A percentile compares a stretch with the other conserved stretches of the same genome.
Evolutionary conservation across 1,140 invertebrate genomes (phyloP).

Genomic region (Zaprionus ornatus): DNA sequence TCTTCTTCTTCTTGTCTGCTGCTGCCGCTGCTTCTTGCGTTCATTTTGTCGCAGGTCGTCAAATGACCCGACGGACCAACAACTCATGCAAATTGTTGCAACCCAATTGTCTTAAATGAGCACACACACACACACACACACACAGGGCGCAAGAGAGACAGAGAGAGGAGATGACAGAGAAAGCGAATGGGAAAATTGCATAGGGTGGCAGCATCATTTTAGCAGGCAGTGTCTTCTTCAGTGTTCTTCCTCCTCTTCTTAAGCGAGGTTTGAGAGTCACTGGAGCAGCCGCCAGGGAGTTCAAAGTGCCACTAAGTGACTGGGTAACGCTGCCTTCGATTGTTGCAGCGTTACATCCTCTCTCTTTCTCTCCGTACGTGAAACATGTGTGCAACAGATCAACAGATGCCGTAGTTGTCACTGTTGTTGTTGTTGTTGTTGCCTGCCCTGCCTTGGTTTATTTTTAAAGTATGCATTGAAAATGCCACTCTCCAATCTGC

Average conservation of each 20-base stretch:
- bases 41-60: conserved; percentile 41
- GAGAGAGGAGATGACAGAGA: neutral
- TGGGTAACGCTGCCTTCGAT: conserved; percentile 50
- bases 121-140: conserved; percentile 19
- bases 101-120: conserved; percentile 56
- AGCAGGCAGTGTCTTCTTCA: conserved; percentile 31
- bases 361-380: conserved; percentile 10
- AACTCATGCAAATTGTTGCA: conserved; percentile 56
- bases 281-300: conserved; percentile 45
- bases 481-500: conserved; percentile 51
- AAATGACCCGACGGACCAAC: conserved; percentile 46
- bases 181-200: conserved; percentile 9
- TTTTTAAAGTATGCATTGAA: conserved; percentile 58
- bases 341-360: conserved; percentile 20
- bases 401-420: conserved; percentile 44
- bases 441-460: conserved; percentile 58
- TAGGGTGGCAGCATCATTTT: conserved; percentile 35
- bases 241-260: conserved; percentile 9
- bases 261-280: conserved; percentile 42
- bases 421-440: conserved; percentile 19
- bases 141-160: neutral
- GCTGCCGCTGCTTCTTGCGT: neutral
- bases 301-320: conserved; percentile 76
- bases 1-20: neutral
- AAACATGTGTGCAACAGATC: conserved; percentile 57